phyloP scores from a whole-genome alignment of 2,113 vertebrate species.

The Rhombomys opimus region DNA sequence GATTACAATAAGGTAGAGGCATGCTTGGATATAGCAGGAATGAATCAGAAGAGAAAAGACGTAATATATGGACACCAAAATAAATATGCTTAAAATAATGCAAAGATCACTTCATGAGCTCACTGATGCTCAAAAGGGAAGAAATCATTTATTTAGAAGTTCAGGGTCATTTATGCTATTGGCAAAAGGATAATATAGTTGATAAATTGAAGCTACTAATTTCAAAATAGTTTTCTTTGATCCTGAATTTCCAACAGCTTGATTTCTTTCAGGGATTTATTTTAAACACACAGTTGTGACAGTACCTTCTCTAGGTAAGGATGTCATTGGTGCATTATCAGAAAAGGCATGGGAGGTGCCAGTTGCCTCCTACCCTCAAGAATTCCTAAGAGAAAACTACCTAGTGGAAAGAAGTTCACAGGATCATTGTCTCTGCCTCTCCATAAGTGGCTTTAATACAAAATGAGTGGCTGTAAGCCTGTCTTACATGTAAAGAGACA shows the following conservation, averaged over 20 bases:
- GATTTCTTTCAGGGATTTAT: conserved; percentile 53
- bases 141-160: conserved; percentile 19
- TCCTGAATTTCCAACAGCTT: conserved; percentile 56
- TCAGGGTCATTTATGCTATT: background rate
- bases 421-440: background rate
- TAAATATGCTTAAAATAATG: conserved; percentile 39
- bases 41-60: conserved; percentile 28
- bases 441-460: conserved; percentile 47
- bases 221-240: conserved; percentile 54
- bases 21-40: background rate
- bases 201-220: conserved; percentile 36
- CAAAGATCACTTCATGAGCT: conserved; percentile 35
- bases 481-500: conserved; percentile 22
- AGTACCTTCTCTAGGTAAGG: conserved; percentile 14
- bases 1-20: conserved; percentile 44
- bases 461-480: background rate
- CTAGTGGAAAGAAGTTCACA: background rate
- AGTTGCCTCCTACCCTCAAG: background rate
- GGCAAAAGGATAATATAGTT: conserved; percentile 29
- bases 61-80: background rate
- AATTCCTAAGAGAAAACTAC: conserved; percentile 62
- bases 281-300: conserved; percentile 56
- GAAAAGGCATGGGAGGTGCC: conserved; percentile 34
- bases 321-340: conserved; percentile 58
- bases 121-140: conserved; percentile 1